These are phyloP conservation scores for Panthera tigris DNA, from an alignment of 2,113 vertebrate species.

Conservation along the genomic window DNA sequence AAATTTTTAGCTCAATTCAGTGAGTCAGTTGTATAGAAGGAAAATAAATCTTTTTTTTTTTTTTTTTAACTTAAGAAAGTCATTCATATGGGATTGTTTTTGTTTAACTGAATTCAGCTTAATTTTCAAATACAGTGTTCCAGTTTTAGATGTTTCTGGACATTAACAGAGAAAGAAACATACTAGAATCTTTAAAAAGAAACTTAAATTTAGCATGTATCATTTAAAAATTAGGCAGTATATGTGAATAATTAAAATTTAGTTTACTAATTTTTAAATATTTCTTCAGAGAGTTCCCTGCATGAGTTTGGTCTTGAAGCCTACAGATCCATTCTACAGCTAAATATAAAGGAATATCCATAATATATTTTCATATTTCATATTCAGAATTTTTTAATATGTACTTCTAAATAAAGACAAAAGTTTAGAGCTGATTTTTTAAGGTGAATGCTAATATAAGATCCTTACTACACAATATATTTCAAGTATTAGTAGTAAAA, in stretches of 20 bases:
- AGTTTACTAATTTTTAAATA: constrained; percentile 22
- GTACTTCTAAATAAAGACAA: background rate
- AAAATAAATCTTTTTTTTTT: background rate
- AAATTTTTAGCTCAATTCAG: constrained; percentile 53
- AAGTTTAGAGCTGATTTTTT: constrained; percentile 37
- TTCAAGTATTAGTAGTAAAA: constrained; percentile 27
- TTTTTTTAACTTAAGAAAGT: constrained; percentile 8
- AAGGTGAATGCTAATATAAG: constrained; percentile 13
- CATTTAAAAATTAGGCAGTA: constrained; percentile 21
- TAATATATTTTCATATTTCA: background rate
- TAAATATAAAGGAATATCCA: constrained; percentile 18
- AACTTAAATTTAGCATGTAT: background rate
- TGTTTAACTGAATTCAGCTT: constrained; percentile 32
- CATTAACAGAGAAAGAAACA: background rate
- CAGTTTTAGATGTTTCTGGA: constrained; percentile 18
- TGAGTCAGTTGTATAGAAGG: constrained; percentile 50
- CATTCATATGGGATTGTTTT: constrained; percentile 24
- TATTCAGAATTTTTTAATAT: background rate
- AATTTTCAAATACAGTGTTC: constrained; percentile 34
- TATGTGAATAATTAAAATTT: constrained; percentile 6
- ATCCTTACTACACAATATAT: background rate
- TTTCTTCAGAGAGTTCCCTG: background rate
- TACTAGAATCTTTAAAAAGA: constrained; percentile 17
- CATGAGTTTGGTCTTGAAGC: background rate
- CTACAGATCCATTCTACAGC: background rate